Base-by-base conservation (phyloP, 2,113 vertebrate species). In the Periophthalmus modestus region DNA sequence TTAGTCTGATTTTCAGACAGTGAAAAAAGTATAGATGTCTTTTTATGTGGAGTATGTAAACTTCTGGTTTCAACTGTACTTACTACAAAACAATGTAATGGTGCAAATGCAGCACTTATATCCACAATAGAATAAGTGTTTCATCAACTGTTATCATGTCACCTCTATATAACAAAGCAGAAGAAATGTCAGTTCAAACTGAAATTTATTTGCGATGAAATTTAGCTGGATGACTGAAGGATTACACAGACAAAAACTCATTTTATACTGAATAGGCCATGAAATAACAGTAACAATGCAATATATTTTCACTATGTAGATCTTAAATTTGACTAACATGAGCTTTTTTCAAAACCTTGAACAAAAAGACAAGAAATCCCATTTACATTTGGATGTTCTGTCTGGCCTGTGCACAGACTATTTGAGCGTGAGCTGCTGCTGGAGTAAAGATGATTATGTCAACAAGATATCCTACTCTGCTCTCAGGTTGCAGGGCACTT, bases 391-490 rank as follows among this genome's bases (percentile, higher is more conserved):
- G 15, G 18, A 28, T 28, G 13, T 18, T 34, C 28, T 34, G 59
- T 34, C 59, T 59, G 28, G 15, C 55, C 83, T 72, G 39, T 19
- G 59, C 66, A 68, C 75, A 71, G 68, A 68, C 81, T 81, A 80
- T 80, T 89, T 78, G 61, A 82, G 76, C 72, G 71, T 82, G 75
- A 82, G 77, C 34, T 21, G 21, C 75, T 69, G 67, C 72, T 80
- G 79, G 78, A 89, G 82, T 74, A 79, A 69, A 74, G 77, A 79
- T 71, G 80, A 89, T 91, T 92, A 87, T 93, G 89, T 93, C 89
- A 94, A 93, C 92, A 92, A 89, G 85, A 89, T 86, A 89, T 82
- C 81, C 71, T 58, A 82, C 78, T 85, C 87, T 79, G 39, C 78
- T 77, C 89, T 93, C 87, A 66, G 78, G 84, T 93, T 91, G 90